Evolutionary conservation across 2,888 invertebrate genomes (phyloP).

Genomic region (Atrina japonica): DNA sequence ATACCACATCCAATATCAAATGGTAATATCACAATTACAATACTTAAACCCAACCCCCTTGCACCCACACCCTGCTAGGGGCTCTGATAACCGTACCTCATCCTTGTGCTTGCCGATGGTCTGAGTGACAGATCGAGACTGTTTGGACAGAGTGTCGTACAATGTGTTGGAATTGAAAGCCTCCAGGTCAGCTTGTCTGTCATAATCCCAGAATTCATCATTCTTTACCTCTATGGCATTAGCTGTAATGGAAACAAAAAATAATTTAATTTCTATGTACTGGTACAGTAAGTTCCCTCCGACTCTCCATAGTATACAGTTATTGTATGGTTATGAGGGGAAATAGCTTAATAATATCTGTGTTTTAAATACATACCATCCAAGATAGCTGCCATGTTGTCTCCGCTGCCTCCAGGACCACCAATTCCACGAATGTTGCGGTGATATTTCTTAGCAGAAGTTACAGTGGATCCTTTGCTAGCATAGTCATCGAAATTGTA

Average conservation of each 20-base stretch:
- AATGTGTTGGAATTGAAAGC: slow-evolving; percentile 74
- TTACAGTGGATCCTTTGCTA: slow-evolving; percentile 78
- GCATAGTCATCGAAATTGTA: slow-evolving; percentile 79
- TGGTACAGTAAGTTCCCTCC: not conserved
- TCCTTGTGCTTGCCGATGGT: slow-evolving; percentile 77
- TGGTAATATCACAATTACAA: no score
- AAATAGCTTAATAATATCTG: no score
- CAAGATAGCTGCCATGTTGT: slow-evolving; percentile 54
- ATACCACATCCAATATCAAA: no score
- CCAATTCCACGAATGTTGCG: slow-evolving; percentile 61
- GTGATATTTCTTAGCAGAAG: slow-evolving; percentile 75
- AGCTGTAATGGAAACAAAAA: slow-evolving; percentile 46
- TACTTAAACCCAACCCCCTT: no score
- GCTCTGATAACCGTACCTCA: no score
- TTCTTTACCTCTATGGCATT: slow-evolving; percentile 63
- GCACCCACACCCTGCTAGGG: no score
- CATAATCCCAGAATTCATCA: slow-evolving; percentile 80
- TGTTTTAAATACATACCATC: no score
- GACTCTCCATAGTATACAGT: no score
- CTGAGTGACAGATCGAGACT: slow-evolving; percentile 73
- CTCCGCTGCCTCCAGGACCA: slow-evolving; percentile 34
- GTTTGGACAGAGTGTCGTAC: slow-evolving; percentile 75
- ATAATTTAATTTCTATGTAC: not conserved
- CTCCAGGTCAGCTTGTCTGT: slow-evolving; percentile 77
- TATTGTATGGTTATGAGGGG: no score